Base-by-base conservation (phyloP, 2,888 invertebrate species). In the Mythimna ferrago region DNA sequence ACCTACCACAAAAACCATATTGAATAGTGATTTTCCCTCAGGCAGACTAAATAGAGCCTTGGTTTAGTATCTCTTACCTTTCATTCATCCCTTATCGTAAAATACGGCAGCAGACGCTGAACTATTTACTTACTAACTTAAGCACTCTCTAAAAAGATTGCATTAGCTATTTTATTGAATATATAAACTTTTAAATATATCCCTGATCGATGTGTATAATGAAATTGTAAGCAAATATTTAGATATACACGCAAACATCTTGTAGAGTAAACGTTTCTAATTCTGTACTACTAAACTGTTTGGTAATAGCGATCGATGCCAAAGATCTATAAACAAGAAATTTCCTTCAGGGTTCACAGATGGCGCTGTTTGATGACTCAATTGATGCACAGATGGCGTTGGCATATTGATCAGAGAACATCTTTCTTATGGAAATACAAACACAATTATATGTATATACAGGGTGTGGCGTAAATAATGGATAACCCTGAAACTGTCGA, bases 231-330 rank as follows among this genome's bases (percentile, higher is more conserved):
- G 53, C 56, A 73, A 77, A 73, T 66, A 60, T 80, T 80, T 80
- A 84, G 84, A 86, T 84, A 84, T 76, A 83, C 69, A 76, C 57
- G 44, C 57, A 79, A 73, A 73, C 57, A 73, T 32, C 53, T 62
- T 26, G 44, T 51, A 35, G 19, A 62, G 53, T 62, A 53, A 73
- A 73, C 73, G 57, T 62, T 77, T 73, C 77, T 77, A 57, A 63
- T 66, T 79, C 44, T 66, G 57, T 77, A 54, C 57, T 10, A 77
- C 74, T 58, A 62, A 63, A 80, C 57, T 48, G 53, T 73, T 62
- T 73, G 57, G 62, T 38, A 68, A 58, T 58, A 58, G 66, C 41
- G 56, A 69, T 68, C 56, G 44, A 65, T 35, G 35, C 32, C 32
- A 65, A 62, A 63, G 67, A 71, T 78, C 61, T 71, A 71, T 61